Conservation (phyloP, 2,888 invertebrate species). For the Cataglyphis albicans region DNA sequence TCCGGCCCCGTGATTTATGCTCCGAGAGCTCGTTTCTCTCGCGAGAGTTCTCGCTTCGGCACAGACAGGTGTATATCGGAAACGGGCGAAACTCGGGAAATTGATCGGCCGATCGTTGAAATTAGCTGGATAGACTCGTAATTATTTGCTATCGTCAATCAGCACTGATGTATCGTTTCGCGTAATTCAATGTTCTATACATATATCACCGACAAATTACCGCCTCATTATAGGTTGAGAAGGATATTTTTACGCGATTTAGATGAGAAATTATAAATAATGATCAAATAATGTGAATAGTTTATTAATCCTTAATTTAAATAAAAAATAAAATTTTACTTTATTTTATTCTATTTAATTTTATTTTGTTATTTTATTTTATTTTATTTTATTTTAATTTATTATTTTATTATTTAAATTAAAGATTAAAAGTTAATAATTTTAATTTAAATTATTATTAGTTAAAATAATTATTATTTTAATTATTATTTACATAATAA, state of each 20-base stretch:
- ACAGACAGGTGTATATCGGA: slow-evolving; percentile 29
- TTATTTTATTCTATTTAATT: too few species aligned
- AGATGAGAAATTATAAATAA: background rate
- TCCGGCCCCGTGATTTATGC: slow-evolving; percentile 56
- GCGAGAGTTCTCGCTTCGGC: slow-evolving; percentile 35
- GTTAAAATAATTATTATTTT: background rate
- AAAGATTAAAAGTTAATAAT: background rate
- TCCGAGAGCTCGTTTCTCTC: slow-evolving; percentile 39
- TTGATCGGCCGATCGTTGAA: slow-evolving; percentile 28
- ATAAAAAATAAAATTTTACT: background rate
- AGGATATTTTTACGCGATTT: background rate
- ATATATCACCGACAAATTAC: slow-evolving; percentile 20
- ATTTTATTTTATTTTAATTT: too few species aligned
- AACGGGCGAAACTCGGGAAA: slow-evolving; percentile 24
- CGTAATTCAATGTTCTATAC: slow-evolving; percentile 10
- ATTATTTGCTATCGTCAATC: slow-evolving; percentile 38
- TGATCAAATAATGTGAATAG: background rate
- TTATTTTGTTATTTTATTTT: too few species aligned
- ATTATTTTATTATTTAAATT: background rate
- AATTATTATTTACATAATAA: too few species aligned
- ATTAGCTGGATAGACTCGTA: slow-evolving; percentile 13
- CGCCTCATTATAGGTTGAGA: background rate
- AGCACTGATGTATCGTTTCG: slow-evolving; percentile 10
- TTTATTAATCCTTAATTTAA: background rate
- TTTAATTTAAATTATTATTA: background rate